Evolutionary conservation across 30 jellyfish, hydroid and myxozoan genomes (phyloP).

Genomic region (Aurelia sp.): DNA sequence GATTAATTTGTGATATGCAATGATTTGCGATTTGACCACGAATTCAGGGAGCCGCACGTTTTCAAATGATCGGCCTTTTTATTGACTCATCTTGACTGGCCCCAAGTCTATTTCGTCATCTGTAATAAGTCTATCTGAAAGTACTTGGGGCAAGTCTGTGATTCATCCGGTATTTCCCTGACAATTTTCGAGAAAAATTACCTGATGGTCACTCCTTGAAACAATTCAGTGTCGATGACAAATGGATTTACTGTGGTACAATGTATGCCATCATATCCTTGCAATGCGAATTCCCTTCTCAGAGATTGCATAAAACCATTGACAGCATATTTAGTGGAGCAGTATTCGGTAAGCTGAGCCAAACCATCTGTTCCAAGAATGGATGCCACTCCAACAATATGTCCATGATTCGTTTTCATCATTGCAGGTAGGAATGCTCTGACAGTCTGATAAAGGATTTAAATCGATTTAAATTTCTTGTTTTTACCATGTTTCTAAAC

Average conservation of each 20-base stretch:
- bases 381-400: slow-evolving; percentile 86
- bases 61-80: too few relatives aligned
- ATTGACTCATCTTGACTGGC: too few relatives aligned
- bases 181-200: neutral
- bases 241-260: slow-evolving; percentile 91
- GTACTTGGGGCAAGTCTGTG: neutral
- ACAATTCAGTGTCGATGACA: slow-evolving; percentile 78
- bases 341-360: slow-evolving; percentile 85
- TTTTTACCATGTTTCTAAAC: too few relatives aligned
- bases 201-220: slow-evolving; percentile 87
- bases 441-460: slow-evolving; percentile 34
- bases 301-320: slow-evolving; percentile 88
- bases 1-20: too few relatives aligned
- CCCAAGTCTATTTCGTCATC: neutral
- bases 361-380: slow-evolving; percentile 86
- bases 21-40: too few relatives aligned
- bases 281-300: slow-evolving; percentile 77
- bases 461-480: too few relatives aligned
- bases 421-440: slow-evolving; percentile 89
- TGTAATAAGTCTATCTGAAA: too few relatives aligned
- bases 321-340: slow-evolving; percentile 94
- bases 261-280: slow-evolving; percentile 79
- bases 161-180: too few relatives aligned
- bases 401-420: slow-evolving; percentile 92
- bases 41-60: too few relatives aligned